phyloP scores from a whole-genome alignment of 2,797 vertebrate species.

The Sebastes aleutianus region DNA sequence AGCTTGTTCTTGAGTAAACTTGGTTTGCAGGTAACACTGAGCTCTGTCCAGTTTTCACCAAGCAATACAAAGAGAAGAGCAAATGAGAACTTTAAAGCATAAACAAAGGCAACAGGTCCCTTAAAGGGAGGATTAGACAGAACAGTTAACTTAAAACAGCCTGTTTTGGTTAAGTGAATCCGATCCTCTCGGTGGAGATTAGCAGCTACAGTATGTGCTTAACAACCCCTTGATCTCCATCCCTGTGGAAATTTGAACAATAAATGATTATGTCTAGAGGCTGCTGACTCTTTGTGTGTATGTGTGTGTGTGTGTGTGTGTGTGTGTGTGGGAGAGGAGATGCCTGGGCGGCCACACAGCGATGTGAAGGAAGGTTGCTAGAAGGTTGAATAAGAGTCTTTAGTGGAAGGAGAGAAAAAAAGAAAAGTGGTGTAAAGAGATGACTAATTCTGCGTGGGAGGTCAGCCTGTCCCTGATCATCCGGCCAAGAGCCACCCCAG shows the following conservation, averaged over 20 bases:
- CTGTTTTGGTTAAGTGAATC: not conserved
- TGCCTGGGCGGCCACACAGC: conserved; percentile 43
- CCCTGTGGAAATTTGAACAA: conserved; percentile 47
- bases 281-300: conserved; percentile 20
- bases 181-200: not conserved
- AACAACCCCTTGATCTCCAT: conserved; percentile 31
- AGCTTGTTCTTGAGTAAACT: not conserved
- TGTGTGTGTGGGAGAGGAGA: conserved; percentile 49
- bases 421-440: conserved; percentile 73
- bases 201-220: conserved; percentile 8
- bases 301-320: conserved; percentile 43
- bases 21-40: not conserved
- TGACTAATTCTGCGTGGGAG: conserved; percentile 84
- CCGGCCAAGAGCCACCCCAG: conserved; percentile 73
- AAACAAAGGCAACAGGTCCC: not conserved
- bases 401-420: conserved; percentile 37
- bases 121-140: not conserved
- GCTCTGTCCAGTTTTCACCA: not conserved
- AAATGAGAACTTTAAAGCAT: not conserved
- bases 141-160: not conserved
- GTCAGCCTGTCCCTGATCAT: conserved; percentile 78
- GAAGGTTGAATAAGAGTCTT: conserved; percentile 73
- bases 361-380: conserved; percentile 65
- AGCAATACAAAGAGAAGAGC: not conserved
- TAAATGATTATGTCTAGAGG: conserved; percentile 46